phyloP scores from a whole-genome alignment of 1,140 invertebrate genomes.

The Drosophila pectinifera region DNA sequence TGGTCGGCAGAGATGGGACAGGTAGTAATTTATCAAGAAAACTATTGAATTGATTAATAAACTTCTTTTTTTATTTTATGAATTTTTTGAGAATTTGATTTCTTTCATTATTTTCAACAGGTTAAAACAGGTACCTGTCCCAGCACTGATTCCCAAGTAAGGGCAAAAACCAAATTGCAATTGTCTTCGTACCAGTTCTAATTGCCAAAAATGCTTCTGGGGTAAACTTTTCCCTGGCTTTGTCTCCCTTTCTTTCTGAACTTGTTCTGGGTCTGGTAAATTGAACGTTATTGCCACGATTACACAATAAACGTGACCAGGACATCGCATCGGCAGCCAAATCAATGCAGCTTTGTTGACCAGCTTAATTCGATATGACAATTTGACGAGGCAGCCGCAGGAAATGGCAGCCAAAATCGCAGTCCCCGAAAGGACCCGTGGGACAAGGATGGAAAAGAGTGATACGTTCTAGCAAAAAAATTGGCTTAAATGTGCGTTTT shows the following conservation, averaged over 20 bases:
- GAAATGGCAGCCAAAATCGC: conserved; percentile 2
- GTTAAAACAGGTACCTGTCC: background rate
- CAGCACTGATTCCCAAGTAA: background rate
- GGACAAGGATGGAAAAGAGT: conserved; percentile 2
- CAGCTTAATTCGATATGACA: conserved; percentile 55
- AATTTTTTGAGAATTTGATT: background rate
- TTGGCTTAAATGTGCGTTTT: background rate
- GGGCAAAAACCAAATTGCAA: conserved; percentile 4
- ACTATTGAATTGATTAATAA: conserved; percentile 8
- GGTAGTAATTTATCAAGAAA: background rate
- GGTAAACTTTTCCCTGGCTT: conserved; percentile 13
- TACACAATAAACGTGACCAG: conserved; percentile 46
- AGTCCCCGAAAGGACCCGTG: background rate
- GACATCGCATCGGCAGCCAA: conserved; percentile 13
- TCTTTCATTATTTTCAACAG: background rate
- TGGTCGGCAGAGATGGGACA: conserved; percentile 12
- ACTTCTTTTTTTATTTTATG: background rate
- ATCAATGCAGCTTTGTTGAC: conserved; percentile 56
- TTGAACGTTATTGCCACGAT: conserved; percentile 70
- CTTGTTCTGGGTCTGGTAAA: conserved; percentile 40
- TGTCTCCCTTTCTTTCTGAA: conserved; percentile 1
- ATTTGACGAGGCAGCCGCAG: conserved; percentile 41
- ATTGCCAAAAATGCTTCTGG: conserved; percentile 54
- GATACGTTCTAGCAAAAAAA: conserved; percentile 5
- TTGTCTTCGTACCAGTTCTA: conserved; percentile 38